Evolutionary conservation across 2,113 vertebrate species (phyloP).

Genomic region (Odontesthes bonariensis): DNA sequence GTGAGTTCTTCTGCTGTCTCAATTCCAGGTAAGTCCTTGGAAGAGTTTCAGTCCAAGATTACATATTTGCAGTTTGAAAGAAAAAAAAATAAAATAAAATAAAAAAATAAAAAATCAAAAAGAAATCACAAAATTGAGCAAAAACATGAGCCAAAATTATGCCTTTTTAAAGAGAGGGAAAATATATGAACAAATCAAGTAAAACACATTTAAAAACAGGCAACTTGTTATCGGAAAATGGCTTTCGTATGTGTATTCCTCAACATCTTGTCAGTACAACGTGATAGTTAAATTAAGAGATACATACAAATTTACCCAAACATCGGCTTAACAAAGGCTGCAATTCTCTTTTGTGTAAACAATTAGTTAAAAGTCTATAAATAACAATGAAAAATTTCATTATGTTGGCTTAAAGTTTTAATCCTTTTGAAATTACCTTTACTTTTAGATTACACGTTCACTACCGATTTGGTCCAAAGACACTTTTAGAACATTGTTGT

Average conservation of each 20-base stretch:
- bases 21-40: background rate
- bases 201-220: slow-evolving; percentile 23
- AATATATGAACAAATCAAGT: background rate
- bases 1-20: slow-evolving; percentile 12
- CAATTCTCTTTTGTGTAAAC: slow-evolving; percentile 42
- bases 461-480: slow-evolving; percentile 21
- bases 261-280: slow-evolving; percentile 27
- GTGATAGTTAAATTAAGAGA: slow-evolving; percentile 1
- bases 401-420: slow-evolving; percentile 36
- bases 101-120: too few species aligned
- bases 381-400: slow-evolving; percentile 43
- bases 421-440: background rate
- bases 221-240: slow-evolving; percentile 34
- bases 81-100: too few species aligned
- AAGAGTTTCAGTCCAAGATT: slow-evolving; percentile 39
- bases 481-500: slow-evolving; percentile 2
- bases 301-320: slow-evolving; percentile 25
- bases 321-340: slow-evolving; percentile 27
- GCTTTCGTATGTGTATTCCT: slow-evolving; percentile 24
- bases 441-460: slow-evolving; percentile 1
- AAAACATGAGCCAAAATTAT: background rate
- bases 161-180: background rate
- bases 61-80: background rate
- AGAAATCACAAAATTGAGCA: slow-evolving; percentile 1
- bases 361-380: slow-evolving; percentile 13